A percentile compares a stretch with the other conserved stretches of the same genome.
phyloP scores from a whole-genome alignment of 2,797 vertebrate genomes.

The Kryptolebias ocellatus region DNA sequence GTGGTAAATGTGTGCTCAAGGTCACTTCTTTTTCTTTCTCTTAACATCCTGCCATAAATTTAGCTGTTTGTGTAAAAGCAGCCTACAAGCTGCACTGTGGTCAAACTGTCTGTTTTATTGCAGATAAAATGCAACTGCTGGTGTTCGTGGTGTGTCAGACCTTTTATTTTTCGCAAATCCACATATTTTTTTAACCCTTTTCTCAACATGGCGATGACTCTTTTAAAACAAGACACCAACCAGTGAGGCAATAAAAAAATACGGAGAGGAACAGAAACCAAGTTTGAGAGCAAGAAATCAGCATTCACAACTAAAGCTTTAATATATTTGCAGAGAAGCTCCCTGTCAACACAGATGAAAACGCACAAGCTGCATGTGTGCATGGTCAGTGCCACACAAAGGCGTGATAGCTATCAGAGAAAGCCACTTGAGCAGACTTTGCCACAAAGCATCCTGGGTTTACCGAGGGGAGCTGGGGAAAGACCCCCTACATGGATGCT shows the following conservation, averaged over 20 bases:
- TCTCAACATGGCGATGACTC: slow-evolving; percentile 4
- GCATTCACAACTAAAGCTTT: slow-evolving; percentile 28
- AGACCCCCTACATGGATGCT: slow-evolving; percentile 32
- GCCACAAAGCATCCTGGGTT: slow-evolving; percentile 46
- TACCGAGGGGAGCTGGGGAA: slow-evolving; percentile 18
- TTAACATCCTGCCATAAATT: slow-evolving; percentile 48
- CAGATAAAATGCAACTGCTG: slow-evolving; percentile 14
- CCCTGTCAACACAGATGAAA: slow-evolving; percentile 29
- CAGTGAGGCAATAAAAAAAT: slow-evolving; percentile 13
- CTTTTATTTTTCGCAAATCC: slow-evolving; percentile 24
- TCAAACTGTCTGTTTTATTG: slow-evolving; percentile 2
- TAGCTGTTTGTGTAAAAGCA: slow-evolving; percentile 44
- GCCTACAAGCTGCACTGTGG: background rate
- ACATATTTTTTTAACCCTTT: background rate
- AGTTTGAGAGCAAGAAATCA: slow-evolving; percentile 21
- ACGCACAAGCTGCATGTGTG: background rate
- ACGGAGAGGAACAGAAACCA: background rate
- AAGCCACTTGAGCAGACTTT: slow-evolving; percentile 20
- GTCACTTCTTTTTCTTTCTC: slow-evolving; percentile 41
- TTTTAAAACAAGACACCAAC: background rate
- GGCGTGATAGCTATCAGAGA: slow-evolving; percentile 30
- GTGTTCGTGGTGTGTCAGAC: background rate
- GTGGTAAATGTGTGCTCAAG: slow-evolving; percentile 41
- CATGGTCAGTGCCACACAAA: slow-evolving; percentile 1
- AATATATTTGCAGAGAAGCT: slow-evolving; percentile 44